Evolutionary conservation across 2,888 invertebrate species (phyloP).

Genomic region (Bruchidius siliquastri): DNA sequence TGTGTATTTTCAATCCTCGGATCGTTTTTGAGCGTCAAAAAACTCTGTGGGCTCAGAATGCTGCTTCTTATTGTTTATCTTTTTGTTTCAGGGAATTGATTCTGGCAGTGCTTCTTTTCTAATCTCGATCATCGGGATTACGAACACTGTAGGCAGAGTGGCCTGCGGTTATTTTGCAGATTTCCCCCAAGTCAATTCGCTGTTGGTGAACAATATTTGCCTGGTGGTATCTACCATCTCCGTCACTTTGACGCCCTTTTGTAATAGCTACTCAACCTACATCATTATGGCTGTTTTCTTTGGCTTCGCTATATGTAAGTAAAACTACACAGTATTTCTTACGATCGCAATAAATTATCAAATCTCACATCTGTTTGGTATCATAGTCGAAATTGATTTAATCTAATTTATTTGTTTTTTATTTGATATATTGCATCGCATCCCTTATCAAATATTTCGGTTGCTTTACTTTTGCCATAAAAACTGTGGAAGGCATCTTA

Average conservation of each 20-base stretch:
- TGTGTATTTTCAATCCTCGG: background rate
- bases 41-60: no score
- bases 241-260: constrained; percentile 80
- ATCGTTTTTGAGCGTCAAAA: background rate
- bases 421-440: no score
- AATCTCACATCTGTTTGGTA: no score
- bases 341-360: constrained; percentile 7
- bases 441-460: no score
- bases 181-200: constrained; percentile 86
- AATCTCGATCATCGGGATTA: constrained; percentile 82
- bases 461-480: no score
- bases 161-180: constrained; percentile 86
- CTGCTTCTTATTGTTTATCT: background rate
- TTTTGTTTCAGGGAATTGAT: constrained; percentile 48
- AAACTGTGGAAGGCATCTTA: no score
- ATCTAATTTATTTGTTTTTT: no score
- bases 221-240: constrained; percentile 84
- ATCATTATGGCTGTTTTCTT: constrained; percentile 81
- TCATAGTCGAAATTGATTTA: no score
- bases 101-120: constrained; percentile 60
- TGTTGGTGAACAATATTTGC: constrained; percentile 90
- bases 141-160: constrained; percentile 90
- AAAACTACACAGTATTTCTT: constrained; percentile 10
- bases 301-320: constrained; percentile 87
- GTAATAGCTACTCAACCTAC: constrained; percentile 69